These are phyloP conservation scores for Cheilosia pagana DNA, from an alignment of 2,888 invertebrate genomes.

Conservation along the genomic window DNA sequence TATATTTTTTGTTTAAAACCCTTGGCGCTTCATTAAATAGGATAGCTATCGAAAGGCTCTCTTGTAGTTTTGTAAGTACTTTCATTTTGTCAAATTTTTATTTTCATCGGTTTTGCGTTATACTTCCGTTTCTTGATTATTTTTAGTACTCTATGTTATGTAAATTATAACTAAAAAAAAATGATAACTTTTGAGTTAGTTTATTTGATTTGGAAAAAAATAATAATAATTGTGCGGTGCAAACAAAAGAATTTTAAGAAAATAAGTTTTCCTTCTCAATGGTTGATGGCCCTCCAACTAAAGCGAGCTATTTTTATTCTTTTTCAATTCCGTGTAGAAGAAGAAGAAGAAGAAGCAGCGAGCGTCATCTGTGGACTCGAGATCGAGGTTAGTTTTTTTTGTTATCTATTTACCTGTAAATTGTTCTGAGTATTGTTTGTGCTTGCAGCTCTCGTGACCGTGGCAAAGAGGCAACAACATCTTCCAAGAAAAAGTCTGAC, in stretches of 20 bases:
- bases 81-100: slow-evolving; percentile 80
- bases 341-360: slow-evolving; percentile 86
- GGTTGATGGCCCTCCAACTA: slow-evolving; percentile 13
- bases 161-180: slow-evolving; percentile 35
- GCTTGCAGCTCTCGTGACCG: slow-evolving; percentile 77
- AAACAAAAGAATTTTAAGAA: slow-evolving; percentile 66
- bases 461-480: slow-evolving; percentile 56
- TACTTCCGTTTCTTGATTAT: slow-evolving; percentile 77
- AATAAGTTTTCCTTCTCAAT: slow-evolving; percentile 43
- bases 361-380: slow-evolving; percentile 85
- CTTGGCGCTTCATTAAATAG: slow-evolving; percentile 84
- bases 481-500: slow-evolving; percentile 65
- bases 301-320: slow-evolving; percentile 77
- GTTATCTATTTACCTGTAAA: not conserved
- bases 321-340: slow-evolving; percentile 60
- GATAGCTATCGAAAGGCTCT: slow-evolving; percentile 84
- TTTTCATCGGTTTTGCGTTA: slow-evolving; percentile 76
- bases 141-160: slow-evolving; percentile 60
- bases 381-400: slow-evolving; percentile 85
- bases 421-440: not conserved
- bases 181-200: slow-evolving; percentile 58
- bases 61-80: slow-evolving; percentile 84
- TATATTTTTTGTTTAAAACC: slow-evolving; percentile 89
- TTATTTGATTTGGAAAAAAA: slow-evolving; percentile 46
- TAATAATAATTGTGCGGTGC: slow-evolving; percentile 62